Evolutionary conservation across 1,140 invertebrate genomes (phyloP).

Genomic region (Trichonephila inaurata): DNA sequence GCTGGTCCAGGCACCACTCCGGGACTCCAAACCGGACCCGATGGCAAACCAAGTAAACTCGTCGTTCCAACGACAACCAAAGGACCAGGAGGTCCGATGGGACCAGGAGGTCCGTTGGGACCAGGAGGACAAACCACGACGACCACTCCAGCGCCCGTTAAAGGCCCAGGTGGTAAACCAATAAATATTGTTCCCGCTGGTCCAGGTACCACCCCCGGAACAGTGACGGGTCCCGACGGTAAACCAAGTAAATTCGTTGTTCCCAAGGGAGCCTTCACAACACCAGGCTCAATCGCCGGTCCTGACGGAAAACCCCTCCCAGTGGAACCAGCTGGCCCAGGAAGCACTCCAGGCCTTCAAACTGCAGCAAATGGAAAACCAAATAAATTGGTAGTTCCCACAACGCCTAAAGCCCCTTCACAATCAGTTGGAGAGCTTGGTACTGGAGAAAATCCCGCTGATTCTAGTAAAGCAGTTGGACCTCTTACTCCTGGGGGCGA

Average conservation of each 20-base stretch:
- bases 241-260: not conserved
- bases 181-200: conserved; percentile 13
- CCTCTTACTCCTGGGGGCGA: not conserved
- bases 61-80: not conserved
- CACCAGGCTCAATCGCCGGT: conserved; percentile 27
- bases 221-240: conserved; percentile 6
- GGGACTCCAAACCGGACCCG: no score
- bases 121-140: not conserved
- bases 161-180: not conserved
- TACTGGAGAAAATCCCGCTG: not conserved
- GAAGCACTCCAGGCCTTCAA: conserved; percentile 43
- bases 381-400: not conserved
- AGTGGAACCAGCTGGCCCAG: conserved; percentile 23
- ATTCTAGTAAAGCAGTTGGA: not conserved
- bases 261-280: not conserved
- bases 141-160: not conserved
- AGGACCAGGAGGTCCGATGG: not conserved
- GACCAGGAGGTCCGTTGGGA: not conserved
- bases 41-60: no score
- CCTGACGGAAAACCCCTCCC: conserved; percentile 15
- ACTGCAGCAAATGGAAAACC: conserved; percentile 29
- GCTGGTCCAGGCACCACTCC: no score
- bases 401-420: not conserved
- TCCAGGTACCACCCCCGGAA: conserved; percentile 24
- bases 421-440: not conserved